Percentiles rank a stretch among this genome's conserved stretches.
Conservation (phyloP, 2,797 vertebrate species). For the Thaleichthys pacificus region DNA sequence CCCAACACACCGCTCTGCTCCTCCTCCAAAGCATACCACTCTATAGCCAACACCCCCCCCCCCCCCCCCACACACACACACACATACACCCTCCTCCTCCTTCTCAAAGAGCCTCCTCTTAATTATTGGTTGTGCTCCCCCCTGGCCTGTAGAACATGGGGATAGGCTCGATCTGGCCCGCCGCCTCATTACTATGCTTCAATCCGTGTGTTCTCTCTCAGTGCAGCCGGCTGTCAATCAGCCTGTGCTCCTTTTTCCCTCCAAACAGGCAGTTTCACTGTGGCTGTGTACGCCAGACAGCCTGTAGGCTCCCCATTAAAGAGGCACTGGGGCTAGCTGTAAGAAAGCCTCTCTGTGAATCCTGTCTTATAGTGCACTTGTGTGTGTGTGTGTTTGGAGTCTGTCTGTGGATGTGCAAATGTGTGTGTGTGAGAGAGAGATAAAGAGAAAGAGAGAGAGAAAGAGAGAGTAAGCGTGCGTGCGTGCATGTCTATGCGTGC, state of each 20-base stretch:
- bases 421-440: no score
- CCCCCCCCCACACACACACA: neutral
- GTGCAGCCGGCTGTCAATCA: slow-evolving; percentile 9
- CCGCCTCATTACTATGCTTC: neutral
- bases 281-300: neutral
- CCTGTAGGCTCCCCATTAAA: neutral
- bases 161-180: slow-evolving; percentile 10
- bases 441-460: no score
- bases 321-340: neutral
- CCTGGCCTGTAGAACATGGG: slow-evolving; percentile 16
- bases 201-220: neutral
- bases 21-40: neutral
- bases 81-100: neutral
- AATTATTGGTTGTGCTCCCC: slow-evolving; percentile 19
- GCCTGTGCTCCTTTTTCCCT: slow-evolving; percentile 1
- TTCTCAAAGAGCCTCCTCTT: slow-evolving; percentile 1
- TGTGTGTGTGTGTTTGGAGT: slow-evolving; percentile 3
- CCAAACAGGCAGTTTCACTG: slow-evolving; percentile 9
- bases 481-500: neutral
- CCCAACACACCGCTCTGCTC: slow-evolving; percentile 1
- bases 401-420: no score
- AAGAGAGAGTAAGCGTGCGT: neutral
- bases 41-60: neutral
- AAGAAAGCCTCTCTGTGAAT: neutral
- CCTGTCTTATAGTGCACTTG: neutral